A percentile compares a stretch with the other conserved stretches of the same genome.
phyloP scores from a whole-genome alignment of 2,797 vertebrate species.

The Notoglanidium macrostoma region DNA sequence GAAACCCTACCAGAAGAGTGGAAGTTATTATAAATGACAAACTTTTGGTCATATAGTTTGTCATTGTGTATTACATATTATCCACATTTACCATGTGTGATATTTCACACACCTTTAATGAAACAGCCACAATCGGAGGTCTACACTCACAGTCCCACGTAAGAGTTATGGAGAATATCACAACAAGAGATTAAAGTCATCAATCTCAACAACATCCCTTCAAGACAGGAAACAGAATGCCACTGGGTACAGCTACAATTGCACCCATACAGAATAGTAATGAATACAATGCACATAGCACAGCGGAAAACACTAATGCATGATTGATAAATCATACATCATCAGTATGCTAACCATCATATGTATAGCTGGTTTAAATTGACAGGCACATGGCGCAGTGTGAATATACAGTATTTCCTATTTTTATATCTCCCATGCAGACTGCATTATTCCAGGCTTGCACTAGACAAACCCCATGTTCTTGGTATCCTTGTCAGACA shows the following conservation, averaged over 20 bases:
- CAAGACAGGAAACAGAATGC: background rate
- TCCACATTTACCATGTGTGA: background rate
- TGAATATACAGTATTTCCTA: conserved; percentile 12
- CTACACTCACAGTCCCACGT: background rate
- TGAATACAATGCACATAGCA: conserved; percentile 13
- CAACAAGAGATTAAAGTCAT: conserved; percentile 20
- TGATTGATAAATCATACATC: background rate
- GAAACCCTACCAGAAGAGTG: no score
- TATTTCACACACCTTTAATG: background rate
- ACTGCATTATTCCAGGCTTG: background rate
- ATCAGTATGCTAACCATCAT: conserved; percentile 17
- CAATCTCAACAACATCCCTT: background rate
- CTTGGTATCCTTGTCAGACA: conserved; percentile 23
- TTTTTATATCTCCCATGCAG: conserved; percentile 1
- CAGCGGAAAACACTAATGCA: conserved; percentile 1
- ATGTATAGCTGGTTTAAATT: conserved; percentile 8
- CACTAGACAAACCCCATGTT: background rate
- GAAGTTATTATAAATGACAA: background rate
- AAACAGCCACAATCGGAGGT: background rate
- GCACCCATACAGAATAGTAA: conserved; percentile 10
- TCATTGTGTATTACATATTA: background rate
- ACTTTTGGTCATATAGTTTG: background rate
- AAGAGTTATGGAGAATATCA: background rate
- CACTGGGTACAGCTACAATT: background rate
- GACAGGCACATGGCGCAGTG: conserved; percentile 10